Evolutionary conservation across 2,888 invertebrate genomes (phyloP), one percentile per base, ranked within the genome.

Genomic region (Caenorhabditis imperialis): DNA sequence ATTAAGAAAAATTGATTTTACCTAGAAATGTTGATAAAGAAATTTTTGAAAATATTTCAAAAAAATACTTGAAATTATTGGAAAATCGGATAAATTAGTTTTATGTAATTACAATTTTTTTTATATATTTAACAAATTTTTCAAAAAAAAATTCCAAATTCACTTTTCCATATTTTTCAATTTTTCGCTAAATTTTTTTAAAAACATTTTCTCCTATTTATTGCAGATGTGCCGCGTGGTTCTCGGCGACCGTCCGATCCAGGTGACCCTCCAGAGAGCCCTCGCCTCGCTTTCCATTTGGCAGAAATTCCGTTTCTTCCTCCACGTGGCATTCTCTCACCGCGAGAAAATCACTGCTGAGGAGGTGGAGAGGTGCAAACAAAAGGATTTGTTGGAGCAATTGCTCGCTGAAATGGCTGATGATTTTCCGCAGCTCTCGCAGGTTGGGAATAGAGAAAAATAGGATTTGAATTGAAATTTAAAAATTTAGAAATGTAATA

Each of bases 331-430:
- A n/a, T 60, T 81, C 25, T 81, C 85, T 4, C 83, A 81, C 22
- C 62, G 55, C 22, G 65, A 77, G 50, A 72, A 72, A 44, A 83
- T 82, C 33, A 81, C 82, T 8, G 71, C 73, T 2, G 82, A 81
- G 45, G 81, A 97, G 88, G 94, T 98, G 6, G 98, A 98, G 89
- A 93, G 93, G 81, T 96, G 94, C 88, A 98, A 98, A 89, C 75
- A 85, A 50, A 76, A 75, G 37, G 87, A 87, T 61, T 69, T 88
- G 12, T 76, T 99, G 16, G 95, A 96, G 84, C 93, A 95, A 87
- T 91, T 98, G 90, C 90, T 99, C 86, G 92, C 93, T 44, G 95
- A 96, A 50, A 93, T 99, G 93, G 93, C 95, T 1, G 94, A 93
- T 48, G 93, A 96, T 89, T 98, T 94, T 89, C 98, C 98, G 0